A percentile compares a stretch with the other conserved stretches of the same genome.
These are phyloP conservation scores for Pangasius mekongensis DNA, from an alignment of 2,797 vertebrate genomes.

Conservation along the genomic window DNA sequence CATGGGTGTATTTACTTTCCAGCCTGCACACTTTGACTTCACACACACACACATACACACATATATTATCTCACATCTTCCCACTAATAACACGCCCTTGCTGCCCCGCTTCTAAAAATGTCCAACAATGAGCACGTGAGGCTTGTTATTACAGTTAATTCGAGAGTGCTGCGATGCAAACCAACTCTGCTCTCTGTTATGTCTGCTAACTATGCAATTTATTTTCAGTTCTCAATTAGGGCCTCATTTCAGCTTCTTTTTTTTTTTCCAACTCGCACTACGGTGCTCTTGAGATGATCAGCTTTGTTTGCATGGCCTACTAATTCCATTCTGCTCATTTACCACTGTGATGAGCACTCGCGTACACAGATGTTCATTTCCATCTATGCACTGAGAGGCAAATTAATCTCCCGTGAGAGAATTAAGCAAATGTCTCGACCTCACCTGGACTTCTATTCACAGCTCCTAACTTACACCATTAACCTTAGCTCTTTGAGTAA, in stretches of 20 bases:
- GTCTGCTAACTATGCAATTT: not conserved
- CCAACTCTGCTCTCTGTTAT: not conserved
- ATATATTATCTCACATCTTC: not conserved
- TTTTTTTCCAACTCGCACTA: not conserved
- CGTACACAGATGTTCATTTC: not conserved
- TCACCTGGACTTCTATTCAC: not conserved
- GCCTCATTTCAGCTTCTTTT: not conserved
- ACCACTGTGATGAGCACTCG: not conserved
- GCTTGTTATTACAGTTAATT: not conserved
- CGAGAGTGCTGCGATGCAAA: not conserved
- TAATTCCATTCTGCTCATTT: not conserved
- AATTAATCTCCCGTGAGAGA: not conserved
- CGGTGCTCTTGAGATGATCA: not conserved
- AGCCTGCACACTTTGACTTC: not conserved
- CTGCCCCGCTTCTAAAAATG: not conserved
- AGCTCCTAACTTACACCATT: not conserved
- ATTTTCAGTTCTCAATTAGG: not conserved
- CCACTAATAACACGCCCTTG: too few species aligned
- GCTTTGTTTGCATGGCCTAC: not conserved
- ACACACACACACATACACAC: not conserved
- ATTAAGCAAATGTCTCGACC: not conserved
- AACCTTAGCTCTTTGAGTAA: not conserved
- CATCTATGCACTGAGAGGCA: not conserved
- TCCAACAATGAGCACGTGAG: too few species aligned
- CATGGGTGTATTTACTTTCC: not conserved